Percentiles rank a stretch among this genome's conserved stretches.
Conservation (phyloP, 2,888 invertebrate genomes). For the Eucera pruinosa region DNA sequence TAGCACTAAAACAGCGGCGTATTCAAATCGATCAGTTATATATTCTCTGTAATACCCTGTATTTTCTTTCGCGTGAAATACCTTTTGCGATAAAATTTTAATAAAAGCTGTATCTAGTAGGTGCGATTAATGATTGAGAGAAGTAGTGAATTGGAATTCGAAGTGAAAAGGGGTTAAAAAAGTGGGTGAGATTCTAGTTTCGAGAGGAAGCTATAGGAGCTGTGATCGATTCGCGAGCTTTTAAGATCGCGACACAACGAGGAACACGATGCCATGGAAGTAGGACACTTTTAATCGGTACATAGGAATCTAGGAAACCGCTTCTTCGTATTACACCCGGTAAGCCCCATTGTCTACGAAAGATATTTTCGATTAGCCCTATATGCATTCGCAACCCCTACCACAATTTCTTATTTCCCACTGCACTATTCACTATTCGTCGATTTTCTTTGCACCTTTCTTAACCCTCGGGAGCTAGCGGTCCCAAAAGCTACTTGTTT, state of each 20-base stretch:
- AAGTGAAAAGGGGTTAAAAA: not conserved
- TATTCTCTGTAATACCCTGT: too few species aligned
- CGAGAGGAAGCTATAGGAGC: slow-evolving; percentile 21
- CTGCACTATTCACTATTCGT: slow-evolving; percentile 13
- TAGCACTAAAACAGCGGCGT: too few species aligned
- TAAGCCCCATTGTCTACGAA: slow-evolving; percentile 57
- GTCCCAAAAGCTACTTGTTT: too few species aligned
- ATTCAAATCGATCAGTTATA: too few species aligned
- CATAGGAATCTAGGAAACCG: slow-evolving; percentile 59
- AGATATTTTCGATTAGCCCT: slow-evolving; percentile 51
- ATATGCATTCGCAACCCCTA: slow-evolving; percentile 28
- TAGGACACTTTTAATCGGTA: slow-evolving; percentile 68
- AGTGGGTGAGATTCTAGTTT: slow-evolving; percentile 16
- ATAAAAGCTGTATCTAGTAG: not conserved
- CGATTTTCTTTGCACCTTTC: not conserved
- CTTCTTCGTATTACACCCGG: slow-evolving; percentile 54
- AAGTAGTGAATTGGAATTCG: not conserved
- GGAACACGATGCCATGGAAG: slow-evolving; percentile 51
- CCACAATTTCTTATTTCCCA: slow-evolving; percentile 33
- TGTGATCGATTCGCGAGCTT: slow-evolving; percentile 58
- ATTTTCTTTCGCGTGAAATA: too few species aligned
- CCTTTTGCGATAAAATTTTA: not conserved
- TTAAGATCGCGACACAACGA: slow-evolving; percentile 65
- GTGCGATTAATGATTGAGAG: not conserved
- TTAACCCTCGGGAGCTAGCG: too few species aligned